Percentiles rank a stretch among this genome's conserved stretches.
Conservation (phyloP, 2,113 vertebrate genomes). For the Zosterops hypoxanthus region DNA sequence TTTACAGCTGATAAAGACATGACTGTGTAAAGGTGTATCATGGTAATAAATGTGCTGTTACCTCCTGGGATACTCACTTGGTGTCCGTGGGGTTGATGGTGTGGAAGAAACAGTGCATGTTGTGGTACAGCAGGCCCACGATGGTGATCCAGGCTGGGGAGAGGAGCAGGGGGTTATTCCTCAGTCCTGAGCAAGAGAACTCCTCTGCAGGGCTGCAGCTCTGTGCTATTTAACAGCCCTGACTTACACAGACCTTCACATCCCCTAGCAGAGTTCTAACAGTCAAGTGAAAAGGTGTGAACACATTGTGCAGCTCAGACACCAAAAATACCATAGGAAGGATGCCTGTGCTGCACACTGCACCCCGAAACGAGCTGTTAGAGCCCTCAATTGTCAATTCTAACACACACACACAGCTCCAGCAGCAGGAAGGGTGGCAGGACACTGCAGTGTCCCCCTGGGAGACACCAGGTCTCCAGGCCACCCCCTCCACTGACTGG, state of each 20-base stretch:
- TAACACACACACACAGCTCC: neutral
- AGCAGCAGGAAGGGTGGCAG: neutral
- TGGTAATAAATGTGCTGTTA: neutral
- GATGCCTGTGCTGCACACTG: neutral
- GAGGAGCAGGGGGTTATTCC: neutral
- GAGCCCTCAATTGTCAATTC: neutral
- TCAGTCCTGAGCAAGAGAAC: neutral
- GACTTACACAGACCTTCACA: neutral
- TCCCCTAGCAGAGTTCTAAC: slow-evolving; percentile 22
- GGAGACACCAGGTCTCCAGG: neutral
- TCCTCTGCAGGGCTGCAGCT: slow-evolving; percentile 50
- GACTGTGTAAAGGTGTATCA: neutral
- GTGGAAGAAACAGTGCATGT: slow-evolving; percentile 84
- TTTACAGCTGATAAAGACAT: neutral
- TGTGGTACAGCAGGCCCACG: slow-evolving; percentile 91
- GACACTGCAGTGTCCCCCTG: neutral
- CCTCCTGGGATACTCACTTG: slow-evolving; percentile 77
- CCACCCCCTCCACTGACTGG: neutral
- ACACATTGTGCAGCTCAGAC: neutral
- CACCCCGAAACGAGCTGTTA: neutral
- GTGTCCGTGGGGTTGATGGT: slow-evolving; percentile 84
- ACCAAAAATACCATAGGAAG: neutral
- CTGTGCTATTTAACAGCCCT: neutral
- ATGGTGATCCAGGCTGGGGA: slow-evolving; percentile 87
- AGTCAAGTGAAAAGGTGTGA: neutral